These are phyloP conservation scores for Drosophila athabasca DNA, from an alignment of 1,140 invertebrate species.

Conservation along the genomic window DNA sequence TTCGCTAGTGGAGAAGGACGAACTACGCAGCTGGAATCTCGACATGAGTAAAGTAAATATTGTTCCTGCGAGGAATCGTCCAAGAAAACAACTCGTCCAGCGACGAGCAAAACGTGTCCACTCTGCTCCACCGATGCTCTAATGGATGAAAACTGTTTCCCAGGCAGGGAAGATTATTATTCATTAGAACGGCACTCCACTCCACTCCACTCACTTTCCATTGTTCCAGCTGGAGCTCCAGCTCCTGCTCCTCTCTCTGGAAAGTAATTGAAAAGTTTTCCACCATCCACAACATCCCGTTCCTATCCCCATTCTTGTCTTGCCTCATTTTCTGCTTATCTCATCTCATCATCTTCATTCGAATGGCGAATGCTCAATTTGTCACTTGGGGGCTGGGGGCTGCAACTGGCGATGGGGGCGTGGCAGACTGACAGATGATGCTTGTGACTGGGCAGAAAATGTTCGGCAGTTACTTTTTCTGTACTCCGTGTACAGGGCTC, in stretches of 20 bases:
- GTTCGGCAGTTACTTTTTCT: slow-evolving; percentile 7
- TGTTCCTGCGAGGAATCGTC: slow-evolving; percentile 34
- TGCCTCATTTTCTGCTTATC: slow-evolving; percentile 12
- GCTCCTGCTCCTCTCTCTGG: too few relatives aligned
- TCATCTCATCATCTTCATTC: slow-evolving; percentile 11
- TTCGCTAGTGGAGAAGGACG: slow-evolving; percentile 12
- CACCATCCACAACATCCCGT: background rate
- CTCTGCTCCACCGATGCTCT: slow-evolving; percentile 27
- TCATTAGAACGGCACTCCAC: slow-evolving; percentile 20
- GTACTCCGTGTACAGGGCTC: background rate
- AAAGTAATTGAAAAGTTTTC: slow-evolving; percentile 71
- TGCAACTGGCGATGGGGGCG: background rate
- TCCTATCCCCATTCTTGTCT: background rate
- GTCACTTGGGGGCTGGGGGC: slow-evolving; percentile 34
- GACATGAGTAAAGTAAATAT: slow-evolving; percentile 28
- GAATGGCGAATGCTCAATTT: slow-evolving; percentile 62
- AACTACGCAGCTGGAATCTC: slow-evolving; percentile 10
- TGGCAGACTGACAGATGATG: slow-evolving; percentile 60
- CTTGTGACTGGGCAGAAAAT: slow-evolving; percentile 73
- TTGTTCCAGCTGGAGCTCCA: too few relatives aligned
- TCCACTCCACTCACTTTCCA: background rate
- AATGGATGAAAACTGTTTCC: slow-evolving; percentile 27
- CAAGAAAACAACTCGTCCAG: slow-evolving; percentile 22
- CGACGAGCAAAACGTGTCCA: slow-evolving; percentile 17
- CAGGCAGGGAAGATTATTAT: slow-evolving; percentile 35